A percentile compares a stretch with the other conserved stretches of the same genome.
Evolutionary conservation across 2,113 vertebrate species (phyloP).

Genomic region (Xiphias gladius): DNA sequence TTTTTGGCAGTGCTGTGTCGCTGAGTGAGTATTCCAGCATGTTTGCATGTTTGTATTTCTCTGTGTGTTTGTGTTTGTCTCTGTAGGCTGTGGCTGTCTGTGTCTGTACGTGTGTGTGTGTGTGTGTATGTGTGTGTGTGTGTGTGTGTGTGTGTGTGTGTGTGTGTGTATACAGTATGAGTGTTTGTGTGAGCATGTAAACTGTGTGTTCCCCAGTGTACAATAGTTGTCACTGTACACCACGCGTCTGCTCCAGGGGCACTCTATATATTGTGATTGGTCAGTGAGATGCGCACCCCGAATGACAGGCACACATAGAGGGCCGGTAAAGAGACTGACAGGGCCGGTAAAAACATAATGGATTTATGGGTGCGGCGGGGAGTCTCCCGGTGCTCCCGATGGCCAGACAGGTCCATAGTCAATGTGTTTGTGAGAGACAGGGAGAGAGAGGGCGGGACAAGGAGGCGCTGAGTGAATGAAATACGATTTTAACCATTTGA

Average conservation of each 20-base stretch:
- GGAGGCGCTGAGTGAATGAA: too few relatives aligned
- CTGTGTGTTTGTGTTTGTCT: slow-evolving; percentile 11
- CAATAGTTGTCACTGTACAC: slow-evolving; percentile 39
- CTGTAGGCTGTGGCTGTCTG: neutral
- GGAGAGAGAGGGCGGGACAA: too few relatives aligned
- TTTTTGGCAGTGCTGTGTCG: slow-evolving; percentile 35
- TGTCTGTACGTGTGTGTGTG: neutral
- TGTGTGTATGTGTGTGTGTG: slow-evolving; percentile 10
- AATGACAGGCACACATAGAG: too few relatives aligned
- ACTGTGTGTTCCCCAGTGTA: neutral
- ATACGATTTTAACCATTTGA: too few relatives aligned
- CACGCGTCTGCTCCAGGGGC: slow-evolving; percentile 26
- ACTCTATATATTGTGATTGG: too few relatives aligned
- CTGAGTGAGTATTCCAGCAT: slow-evolving; percentile 6
- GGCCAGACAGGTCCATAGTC: too few relatives aligned
- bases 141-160: neutral
- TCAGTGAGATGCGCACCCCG: too few relatives aligned
- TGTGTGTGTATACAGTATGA: neutral
- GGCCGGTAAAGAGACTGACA: too few relatives aligned
- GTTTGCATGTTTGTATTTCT: slow-evolving; percentile 14
- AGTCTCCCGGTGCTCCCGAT: too few relatives aligned
- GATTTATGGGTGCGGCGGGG: too few relatives aligned
- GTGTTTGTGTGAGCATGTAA: neutral
- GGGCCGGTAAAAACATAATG: too few relatives aligned
- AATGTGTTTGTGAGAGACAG: too few relatives aligned